phyloP scores from a whole-genome alignment of 2,888 invertebrate genomes.

The Tipula lateralis region DNA sequence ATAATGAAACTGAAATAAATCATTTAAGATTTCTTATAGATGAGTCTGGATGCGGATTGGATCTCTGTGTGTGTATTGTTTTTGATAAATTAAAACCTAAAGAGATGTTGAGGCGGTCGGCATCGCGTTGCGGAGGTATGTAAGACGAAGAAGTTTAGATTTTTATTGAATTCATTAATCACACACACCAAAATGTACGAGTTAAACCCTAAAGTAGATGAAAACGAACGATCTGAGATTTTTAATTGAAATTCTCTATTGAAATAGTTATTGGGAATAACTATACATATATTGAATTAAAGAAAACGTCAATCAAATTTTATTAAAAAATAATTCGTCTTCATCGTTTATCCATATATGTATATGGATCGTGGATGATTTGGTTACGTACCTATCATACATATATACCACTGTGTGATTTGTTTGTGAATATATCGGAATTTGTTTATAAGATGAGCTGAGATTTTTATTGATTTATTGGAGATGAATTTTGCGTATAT shows the following conservation, averaged over 20 bases:
- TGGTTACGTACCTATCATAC: neutral
- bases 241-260: conserved; percentile 16
- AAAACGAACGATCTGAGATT: neutral
- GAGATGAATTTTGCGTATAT: neutral
- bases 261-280: neutral
- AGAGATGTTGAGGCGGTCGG: neutral
- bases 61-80: neutral
- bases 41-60: neutral
- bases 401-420: neutral
- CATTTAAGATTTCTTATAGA: neutral
- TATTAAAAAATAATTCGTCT: neutral
- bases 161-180: conserved; percentile 24
- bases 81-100: conserved; percentile 5
- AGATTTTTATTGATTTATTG: neutral
- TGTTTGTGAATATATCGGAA: neutral
- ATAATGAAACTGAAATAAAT: conserved; percentile 24
- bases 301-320: conserved; percentile 5
- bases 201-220: neutral
- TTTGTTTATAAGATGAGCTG: neutral
- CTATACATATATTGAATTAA: conserved; percentile 13
- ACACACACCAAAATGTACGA: neutral
- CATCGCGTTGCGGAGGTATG: neutral
- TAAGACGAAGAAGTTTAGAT: neutral
- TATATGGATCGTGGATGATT: neutral
- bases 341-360: neutral